Evolutionary conservation across 2,888 invertebrate genomes (phyloP).

Genomic region (Stenichneumon culpator): DNA sequence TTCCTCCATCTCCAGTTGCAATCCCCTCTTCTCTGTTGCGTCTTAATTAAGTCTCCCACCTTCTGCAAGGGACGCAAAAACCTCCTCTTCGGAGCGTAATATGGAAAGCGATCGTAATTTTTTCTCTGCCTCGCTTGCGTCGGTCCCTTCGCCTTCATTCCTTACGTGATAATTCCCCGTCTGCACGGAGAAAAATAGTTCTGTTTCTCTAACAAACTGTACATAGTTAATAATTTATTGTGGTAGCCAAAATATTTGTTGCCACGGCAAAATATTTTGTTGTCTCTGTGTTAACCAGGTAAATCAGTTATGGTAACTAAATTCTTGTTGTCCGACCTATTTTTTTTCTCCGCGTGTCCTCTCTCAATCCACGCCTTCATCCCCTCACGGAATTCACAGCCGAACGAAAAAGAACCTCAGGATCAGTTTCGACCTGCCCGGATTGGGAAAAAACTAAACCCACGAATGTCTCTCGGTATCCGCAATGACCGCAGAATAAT

Average conservation of each 20-base stretch:
- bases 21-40: slow-evolving; percentile 31
- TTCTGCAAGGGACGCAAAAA: slow-evolving; percentile 28
- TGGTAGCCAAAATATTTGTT: no score
- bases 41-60: slow-evolving; percentile 61
- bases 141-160: slow-evolving; percentile 65
- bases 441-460: slow-evolving; percentile 79
- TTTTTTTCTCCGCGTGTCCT: no score
- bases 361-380: slow-evolving; percentile 29
- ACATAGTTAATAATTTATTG: no score
- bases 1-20: slow-evolving; percentile 30
- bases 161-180: slow-evolving; percentile 17
- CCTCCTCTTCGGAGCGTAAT: slow-evolving; percentile 44
- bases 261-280: no score
- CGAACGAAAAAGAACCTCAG: slow-evolving; percentile 76
- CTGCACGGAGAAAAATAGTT: no score
- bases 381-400: not conserved
- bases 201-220: no score
- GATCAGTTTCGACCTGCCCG: slow-evolving; percentile 45
- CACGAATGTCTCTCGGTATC: slow-evolving; percentile 79
- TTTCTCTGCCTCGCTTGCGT: slow-evolving; percentile 27
- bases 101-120: slow-evolving; percentile 67
- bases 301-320: no score
- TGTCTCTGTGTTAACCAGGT: no score
- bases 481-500: slow-evolving; percentile 41
- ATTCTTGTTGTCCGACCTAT: no score